These are phyloP conservation scores for Lepus europaeus DNA, from an alignment of 2,113 vertebrate genomes.

Conservation along the genomic window DNA sequence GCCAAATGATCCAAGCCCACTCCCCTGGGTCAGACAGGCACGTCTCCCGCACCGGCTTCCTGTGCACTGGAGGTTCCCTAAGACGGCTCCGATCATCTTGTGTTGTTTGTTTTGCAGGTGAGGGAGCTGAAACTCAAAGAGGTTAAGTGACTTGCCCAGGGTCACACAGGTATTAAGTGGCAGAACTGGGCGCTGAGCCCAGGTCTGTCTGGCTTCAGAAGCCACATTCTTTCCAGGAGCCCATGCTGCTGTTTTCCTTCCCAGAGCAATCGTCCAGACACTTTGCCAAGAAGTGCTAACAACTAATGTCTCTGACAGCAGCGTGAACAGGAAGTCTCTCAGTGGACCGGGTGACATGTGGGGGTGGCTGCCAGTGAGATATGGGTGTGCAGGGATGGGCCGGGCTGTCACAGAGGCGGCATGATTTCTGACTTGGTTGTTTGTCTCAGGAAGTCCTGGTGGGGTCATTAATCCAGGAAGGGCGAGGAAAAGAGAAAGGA, in stretches of 20 bases:
- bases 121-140: constrained; percentile 54
- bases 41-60: background rate
- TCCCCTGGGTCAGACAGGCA: background rate
- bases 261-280: constrained; percentile 47
- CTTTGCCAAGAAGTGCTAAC: constrained; percentile 65
- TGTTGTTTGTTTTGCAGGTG: constrained; percentile 55
- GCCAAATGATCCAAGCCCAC: background rate
- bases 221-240: constrained; percentile 66
- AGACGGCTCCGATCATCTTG: background rate
- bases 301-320: constrained; percentile 26
- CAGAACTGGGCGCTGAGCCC: constrained; percentile 26
- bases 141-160: constrained; percentile 39
- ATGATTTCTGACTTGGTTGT: constrained; percentile 66
- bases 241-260: constrained; percentile 7
- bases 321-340: constrained; percentile 64
- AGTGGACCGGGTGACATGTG: constrained; percentile 2
- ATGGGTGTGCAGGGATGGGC: background rate
- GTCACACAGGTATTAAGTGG: constrained; percentile 57
- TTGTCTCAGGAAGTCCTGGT: constrained; percentile 70
- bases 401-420: background rate
- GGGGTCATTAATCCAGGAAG: constrained; percentile 43
- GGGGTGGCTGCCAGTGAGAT: constrained; percentile 58
- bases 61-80: constrained; percentile 16
- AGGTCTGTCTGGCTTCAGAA: constrained; percentile 12
- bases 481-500: background rate